phyloP scores from a whole-genome alignment of 2,888 invertebrate species.

The Aphodius granarius region DNA sequence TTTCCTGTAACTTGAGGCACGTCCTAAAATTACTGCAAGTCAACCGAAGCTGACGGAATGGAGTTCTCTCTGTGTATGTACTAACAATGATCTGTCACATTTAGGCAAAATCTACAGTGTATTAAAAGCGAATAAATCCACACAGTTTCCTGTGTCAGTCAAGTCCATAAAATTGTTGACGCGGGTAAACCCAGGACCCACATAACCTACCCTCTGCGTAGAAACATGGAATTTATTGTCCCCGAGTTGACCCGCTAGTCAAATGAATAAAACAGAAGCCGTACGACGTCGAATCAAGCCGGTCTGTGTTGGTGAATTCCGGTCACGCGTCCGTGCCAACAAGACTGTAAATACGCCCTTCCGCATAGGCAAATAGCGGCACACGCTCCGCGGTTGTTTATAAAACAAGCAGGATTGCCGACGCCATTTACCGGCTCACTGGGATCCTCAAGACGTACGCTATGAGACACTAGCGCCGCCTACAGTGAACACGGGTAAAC shows the following conservation, averaged over 20 bases:
- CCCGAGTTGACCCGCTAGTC: neutral
- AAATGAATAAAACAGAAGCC: neutral
- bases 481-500: neutral
- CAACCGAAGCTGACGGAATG: too few relatives aligned
- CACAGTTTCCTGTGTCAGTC: neutral
- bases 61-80: too few relatives aligned
- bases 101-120: neutral
- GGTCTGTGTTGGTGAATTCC: neutral
- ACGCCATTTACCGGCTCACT: neutral
- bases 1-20: too few relatives aligned
- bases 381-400: neutral
- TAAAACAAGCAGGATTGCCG: neutral
- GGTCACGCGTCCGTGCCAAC: neutral
- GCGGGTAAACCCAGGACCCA: neutral
- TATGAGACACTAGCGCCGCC: neutral
- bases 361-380: neutral
- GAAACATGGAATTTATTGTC: neutral
- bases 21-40: too few relatives aligned
- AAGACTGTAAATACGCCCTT: neutral
- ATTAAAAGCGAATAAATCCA: neutral
- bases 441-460: neutral
- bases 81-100: too few relatives aligned
- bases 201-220: neutral
- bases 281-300: neutral
- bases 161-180: neutral